These are phyloP conservation scores for Mercenaria mercenaria DNA, from an alignment of 1,140 invertebrate genomes.

Conservation along the genomic window DNA sequence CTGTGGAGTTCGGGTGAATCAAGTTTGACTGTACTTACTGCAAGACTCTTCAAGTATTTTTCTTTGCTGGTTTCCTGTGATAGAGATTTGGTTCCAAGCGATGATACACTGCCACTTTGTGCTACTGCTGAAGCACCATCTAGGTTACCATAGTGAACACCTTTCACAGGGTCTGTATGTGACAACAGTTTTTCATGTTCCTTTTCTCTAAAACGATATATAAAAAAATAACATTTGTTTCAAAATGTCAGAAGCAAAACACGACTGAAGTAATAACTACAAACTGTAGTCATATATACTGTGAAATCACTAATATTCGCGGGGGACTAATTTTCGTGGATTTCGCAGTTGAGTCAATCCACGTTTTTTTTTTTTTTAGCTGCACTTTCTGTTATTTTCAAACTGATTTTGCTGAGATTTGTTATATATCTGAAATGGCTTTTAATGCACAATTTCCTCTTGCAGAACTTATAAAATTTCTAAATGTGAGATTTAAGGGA, in stretches of 20 bases:
- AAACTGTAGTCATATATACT: neutral
- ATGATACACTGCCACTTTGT: slow-evolving; percentile 15
- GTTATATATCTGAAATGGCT: too few relatives aligned
- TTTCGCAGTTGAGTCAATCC: too few relatives aligned
- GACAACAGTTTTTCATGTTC: slow-evolving; percentile 45
- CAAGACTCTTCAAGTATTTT: neutral
- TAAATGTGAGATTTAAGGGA: too few relatives aligned
- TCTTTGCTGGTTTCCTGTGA: slow-evolving; percentile 23
- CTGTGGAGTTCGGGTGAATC: too few relatives aligned
- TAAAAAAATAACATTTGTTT: too few relatives aligned
- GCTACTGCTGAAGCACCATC: neutral
- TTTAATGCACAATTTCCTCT: too few relatives aligned
- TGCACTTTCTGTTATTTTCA: neutral
- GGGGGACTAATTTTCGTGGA: neutral
- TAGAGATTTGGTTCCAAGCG: neutral
- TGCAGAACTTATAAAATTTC: too few relatives aligned
- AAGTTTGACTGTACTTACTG: too few relatives aligned
- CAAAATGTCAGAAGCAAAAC: too few relatives aligned
- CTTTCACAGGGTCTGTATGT: neutral
- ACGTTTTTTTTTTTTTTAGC: neutral
- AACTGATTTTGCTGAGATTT: too few relatives aligned
- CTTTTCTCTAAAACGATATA: slow-evolving; percentile 40
- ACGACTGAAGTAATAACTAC: neutral
- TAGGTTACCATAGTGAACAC: slow-evolving; percentile 11
- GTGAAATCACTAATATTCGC: too few relatives aligned